Percentiles rank a stretch among this genome's conserved stretches.
These are phyloP conservation scores for Parnassius apollo DNA, from an alignment of 2,888 invertebrate species.

Conservation along the genomic window DNA sequence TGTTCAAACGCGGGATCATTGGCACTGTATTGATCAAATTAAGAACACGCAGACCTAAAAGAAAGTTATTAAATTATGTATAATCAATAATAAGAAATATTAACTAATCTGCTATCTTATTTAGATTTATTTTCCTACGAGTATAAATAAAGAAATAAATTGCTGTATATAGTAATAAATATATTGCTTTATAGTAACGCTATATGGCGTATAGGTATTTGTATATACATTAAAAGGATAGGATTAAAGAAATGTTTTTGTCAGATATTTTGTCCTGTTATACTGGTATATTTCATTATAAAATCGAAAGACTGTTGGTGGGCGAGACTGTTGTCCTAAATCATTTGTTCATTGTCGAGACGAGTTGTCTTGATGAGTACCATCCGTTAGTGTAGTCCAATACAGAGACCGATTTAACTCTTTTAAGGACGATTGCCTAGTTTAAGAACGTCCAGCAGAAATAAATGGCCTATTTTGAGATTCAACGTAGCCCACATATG, in stretches of 20 bases:
- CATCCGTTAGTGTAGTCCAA: constrained; percentile 34
- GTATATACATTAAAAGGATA: background rate
- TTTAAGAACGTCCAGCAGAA: background rate
- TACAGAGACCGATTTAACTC: constrained; percentile 14
- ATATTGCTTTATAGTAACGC: no score
- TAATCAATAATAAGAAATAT: no score
- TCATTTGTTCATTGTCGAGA: constrained; percentile 46
- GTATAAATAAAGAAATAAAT: no score
- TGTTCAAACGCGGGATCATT: no score
- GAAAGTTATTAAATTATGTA: no score
- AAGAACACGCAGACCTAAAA: no score
- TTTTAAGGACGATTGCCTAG: constrained; percentile 14
- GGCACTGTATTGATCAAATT: no score
- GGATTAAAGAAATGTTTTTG: background rate
- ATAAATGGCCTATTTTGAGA: no score
- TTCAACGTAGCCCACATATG: no score
- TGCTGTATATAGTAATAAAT: no score
- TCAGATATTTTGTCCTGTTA: constrained; percentile 17
- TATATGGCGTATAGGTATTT: no score
- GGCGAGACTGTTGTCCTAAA: constrained; percentile 49
- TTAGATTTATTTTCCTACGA: background rate
- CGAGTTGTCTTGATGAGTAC: constrained; percentile 35
- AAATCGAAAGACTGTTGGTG: constrained; percentile 41
- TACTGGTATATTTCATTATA: constrained; percentile 19
- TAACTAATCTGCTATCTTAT: no score